Conservation (phyloP, 1,140 invertebrate species). For the Cotesia chilonis region DNA sequence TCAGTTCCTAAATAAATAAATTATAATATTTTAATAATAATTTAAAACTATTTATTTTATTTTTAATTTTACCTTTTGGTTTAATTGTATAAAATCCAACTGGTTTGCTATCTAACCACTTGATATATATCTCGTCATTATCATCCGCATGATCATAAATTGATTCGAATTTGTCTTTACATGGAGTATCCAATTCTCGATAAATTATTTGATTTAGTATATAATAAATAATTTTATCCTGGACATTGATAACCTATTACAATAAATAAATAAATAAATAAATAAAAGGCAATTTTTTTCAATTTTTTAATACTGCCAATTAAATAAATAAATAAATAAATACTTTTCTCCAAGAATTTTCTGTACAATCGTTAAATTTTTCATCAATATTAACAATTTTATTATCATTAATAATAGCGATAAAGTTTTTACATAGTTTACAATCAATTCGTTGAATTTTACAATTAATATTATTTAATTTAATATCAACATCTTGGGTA, state of each 20-base stretch:
- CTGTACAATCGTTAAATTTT: slow-evolving; percentile 27
- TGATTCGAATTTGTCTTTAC: slow-evolving; percentile 41
- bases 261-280: too few species aligned
- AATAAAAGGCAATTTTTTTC: too few species aligned
- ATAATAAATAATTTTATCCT: slow-evolving; percentile 45
- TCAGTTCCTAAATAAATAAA: slow-evolving; percentile 38
- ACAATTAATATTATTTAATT: slow-evolving; percentile 30
- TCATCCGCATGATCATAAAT: slow-evolving; percentile 40
- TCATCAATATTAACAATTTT: slow-evolving; percentile 41
- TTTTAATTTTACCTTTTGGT: slow-evolving; percentile 39
- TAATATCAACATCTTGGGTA: slow-evolving; percentile 29
- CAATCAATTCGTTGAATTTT: slow-evolving; percentile 40
- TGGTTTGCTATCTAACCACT: slow-evolving; percentile 42
- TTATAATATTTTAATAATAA: too few species aligned
- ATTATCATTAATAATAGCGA: slow-evolving; percentile 33
- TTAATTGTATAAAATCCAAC: slow-evolving; percentile 49
- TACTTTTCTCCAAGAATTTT: slow-evolving; percentile 42
- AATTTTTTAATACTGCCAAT: too few species aligned
- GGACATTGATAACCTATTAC: slow-evolving; percentile 35
- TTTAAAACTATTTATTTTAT: too few species aligned
- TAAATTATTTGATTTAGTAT: slow-evolving; percentile 45
- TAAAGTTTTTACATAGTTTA: slow-evolving; percentile 34
- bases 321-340: not conserved
- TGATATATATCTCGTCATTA: slow-evolving; percentile 39
- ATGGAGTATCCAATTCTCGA: slow-evolving; percentile 41